phyloP scores from a whole-genome alignment of 1,140 invertebrate species.

The Spodoptera litura region DNA sequence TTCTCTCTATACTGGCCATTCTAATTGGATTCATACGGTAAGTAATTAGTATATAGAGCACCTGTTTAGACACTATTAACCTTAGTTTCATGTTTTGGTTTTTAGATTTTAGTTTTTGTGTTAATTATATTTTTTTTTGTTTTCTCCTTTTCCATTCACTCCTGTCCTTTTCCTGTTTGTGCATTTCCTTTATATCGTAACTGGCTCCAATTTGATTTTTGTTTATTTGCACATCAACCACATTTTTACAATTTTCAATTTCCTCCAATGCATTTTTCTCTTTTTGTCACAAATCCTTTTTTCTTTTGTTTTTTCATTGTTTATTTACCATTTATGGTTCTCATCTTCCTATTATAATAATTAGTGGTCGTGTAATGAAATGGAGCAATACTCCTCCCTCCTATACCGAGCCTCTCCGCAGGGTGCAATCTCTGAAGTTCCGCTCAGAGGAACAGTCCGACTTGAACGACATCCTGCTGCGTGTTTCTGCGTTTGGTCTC shows the following conservation, averaged over 20 bases:
- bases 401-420: constrained; percentile 86
- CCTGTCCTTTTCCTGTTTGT: constrained; percentile 7
- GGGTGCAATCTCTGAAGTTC: constrained; percentile 95
- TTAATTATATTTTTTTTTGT: constrained; percentile 51
- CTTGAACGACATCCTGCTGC: constrained; percentile 95
- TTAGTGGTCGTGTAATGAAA: constrained; percentile 83
- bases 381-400: constrained; percentile 83
- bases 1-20: constrained; percentile 94
- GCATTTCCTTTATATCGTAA: constrained; percentile 17
- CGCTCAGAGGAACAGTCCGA: constrained; percentile 95
- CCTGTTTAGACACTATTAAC: not conserved
- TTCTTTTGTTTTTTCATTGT: constrained; percentile 52
- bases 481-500: constrained; percentile 96
- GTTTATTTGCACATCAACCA: constrained; percentile 30
- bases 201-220: constrained; percentile 38
- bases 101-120: constrained; percentile 30
- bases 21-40: constrained; percentile 95
- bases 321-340: constrained; percentile 77
- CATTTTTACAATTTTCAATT: not conserved
- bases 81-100: constrained; percentile 18
- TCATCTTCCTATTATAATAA: constrained; percentile 53
- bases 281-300: constrained; percentile 29
- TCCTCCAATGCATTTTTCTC: constrained; percentile 20
- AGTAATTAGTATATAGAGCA: constrained; percentile 55
- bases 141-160: constrained; percentile 37